Evolutionary conservation across 2,113 vertebrate species (phyloP).

Genomic region (Sinocyclocheilus maitianheensis): DNA sequence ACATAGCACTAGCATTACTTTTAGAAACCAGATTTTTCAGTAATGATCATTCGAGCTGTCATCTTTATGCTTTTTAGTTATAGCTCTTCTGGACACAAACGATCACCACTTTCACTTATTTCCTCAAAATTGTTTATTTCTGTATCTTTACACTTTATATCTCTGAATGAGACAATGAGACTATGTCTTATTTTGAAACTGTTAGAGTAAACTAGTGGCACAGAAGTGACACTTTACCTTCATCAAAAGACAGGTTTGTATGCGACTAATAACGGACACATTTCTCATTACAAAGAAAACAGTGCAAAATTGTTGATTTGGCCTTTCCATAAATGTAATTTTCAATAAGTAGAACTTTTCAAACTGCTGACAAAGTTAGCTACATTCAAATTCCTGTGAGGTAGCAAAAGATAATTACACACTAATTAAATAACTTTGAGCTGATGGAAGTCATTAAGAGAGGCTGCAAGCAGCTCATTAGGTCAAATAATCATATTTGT

Average conservation of each 20-base stretch:
- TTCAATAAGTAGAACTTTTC: constrained; percentile 24
- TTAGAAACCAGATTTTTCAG: not conserved
- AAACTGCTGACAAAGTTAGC: constrained; percentile 2
- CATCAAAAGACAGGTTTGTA: not conserved
- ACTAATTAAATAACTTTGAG: constrained; percentile 3
- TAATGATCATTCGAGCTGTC: not conserved
- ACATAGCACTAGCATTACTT: not conserved
- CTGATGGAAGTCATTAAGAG: constrained; percentile 4
- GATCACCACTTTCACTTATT: not conserved
- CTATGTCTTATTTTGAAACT: not conserved
- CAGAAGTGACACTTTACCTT: not conserved
- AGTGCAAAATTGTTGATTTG: constrained; percentile 1
- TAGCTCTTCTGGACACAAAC: not conserved
- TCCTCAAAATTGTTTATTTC: too few relatives aligned
- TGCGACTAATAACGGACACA: not conserved
- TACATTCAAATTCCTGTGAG: constrained; percentile 9
- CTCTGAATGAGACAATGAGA: not conserved
- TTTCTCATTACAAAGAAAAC: constrained; percentile 53
- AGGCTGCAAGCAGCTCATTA: not conserved
- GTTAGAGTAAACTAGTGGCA: not conserved
- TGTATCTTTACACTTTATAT: not conserved
- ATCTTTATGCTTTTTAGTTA: not conserved
- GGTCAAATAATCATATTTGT: constrained; percentile 13
- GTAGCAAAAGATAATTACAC: constrained; percentile 16
- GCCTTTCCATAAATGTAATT: not conserved